Base-by-base conservation (phyloP, 2,888 invertebrate genomes). In the Melanophora roralis region DNA sequence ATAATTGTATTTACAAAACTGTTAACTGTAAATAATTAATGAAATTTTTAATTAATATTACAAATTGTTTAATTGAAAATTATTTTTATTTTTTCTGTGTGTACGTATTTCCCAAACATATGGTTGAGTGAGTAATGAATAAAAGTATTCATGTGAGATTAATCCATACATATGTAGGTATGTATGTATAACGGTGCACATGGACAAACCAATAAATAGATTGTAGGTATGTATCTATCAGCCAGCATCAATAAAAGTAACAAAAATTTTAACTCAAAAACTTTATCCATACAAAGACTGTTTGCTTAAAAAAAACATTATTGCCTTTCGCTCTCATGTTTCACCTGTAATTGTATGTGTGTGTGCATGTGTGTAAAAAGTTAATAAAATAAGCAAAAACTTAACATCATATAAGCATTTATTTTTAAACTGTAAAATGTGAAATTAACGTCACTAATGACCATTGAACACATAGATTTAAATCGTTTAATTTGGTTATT, bases 401-500 rank as follows among this genome's bases (percentile, higher is more conserved):
- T n/a, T 19, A 9, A 16, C n/a, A 19, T 2, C 40, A 14, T 43
- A 47, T 62, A 73, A 73, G 55, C 62, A 47, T 74, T 73, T 59
- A 57, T 64, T 69, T 74, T 59, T 16, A 45, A 68, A 51, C 38
- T 47, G 53, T 51, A 62, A 78, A 72, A 68, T 64, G 32, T 38
- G 38, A 77, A 72, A 77, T 65, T 45, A 72, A 74, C 78, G 78
- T 78, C 78, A 78, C 64, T 64, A 57, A 68, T 78, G 57, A 45
- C 68, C 68, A 78, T 78, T 78, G 74, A 78, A 59, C 57, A 47
- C 40, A 78, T 62, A 60, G 60, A 64, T 47, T n/a, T 47, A 47
- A 34, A 76, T 27, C 38, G 12, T 60, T 59, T 57, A 1, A 19
- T 8, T 36, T 9, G n/a, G 27, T 32, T 71, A 40, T 62, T 40